A percentile compares a stretch with the other conserved stretches of the same genome.
phyloP scores from a whole-genome alignment of 2,797 vertebrate species.

The Limosa lapponica region DNA sequence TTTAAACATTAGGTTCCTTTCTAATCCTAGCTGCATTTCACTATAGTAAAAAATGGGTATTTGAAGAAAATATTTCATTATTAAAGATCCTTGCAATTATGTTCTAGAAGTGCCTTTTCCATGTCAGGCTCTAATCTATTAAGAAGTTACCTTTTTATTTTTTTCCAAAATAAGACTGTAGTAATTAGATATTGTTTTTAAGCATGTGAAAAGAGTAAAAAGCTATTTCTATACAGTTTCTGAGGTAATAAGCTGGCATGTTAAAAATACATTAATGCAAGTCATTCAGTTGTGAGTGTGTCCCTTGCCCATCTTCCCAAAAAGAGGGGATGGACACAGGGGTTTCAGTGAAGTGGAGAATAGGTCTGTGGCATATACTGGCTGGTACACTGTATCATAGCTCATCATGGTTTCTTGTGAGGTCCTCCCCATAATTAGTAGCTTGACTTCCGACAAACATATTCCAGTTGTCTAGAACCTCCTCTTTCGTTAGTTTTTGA shows the following conservation, averaged over 20 bases:
- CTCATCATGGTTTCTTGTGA: slow-evolving; percentile 94
- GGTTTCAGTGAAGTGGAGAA: neutral
- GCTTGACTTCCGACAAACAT: slow-evolving; percentile 99
- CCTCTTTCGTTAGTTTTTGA: slow-evolving; percentile 91
- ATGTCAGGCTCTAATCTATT: neutral
- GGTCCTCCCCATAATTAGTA: slow-evolving; percentile 97
- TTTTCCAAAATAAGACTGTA: slow-evolving; percentile 22
- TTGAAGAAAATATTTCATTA: neutral
- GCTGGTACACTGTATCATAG: slow-evolving; percentile 80
- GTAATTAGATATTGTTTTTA: slow-evolving; percentile 13
- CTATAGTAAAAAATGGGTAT: neutral
- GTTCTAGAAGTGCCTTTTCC: slow-evolving; percentile 20
- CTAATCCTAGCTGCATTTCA: slow-evolving; percentile 23
- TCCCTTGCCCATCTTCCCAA: neutral
- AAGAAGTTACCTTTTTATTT: neutral
- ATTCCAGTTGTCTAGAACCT: slow-evolving; percentile 98
- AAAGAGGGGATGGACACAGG: neutral
- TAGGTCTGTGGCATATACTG: neutral
- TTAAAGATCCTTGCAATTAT: neutral
- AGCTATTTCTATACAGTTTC: slow-evolving; percentile 21
- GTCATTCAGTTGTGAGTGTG: neutral
- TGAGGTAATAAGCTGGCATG: slow-evolving; percentile 66
- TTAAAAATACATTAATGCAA: slow-evolving; percentile 38
- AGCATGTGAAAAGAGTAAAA: slow-evolving; percentile 41
- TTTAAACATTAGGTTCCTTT: slow-evolving; percentile 1